Conservation (phyloP, 2,113 vertebrate genomes). For the Trinectes maculatus region DNA sequence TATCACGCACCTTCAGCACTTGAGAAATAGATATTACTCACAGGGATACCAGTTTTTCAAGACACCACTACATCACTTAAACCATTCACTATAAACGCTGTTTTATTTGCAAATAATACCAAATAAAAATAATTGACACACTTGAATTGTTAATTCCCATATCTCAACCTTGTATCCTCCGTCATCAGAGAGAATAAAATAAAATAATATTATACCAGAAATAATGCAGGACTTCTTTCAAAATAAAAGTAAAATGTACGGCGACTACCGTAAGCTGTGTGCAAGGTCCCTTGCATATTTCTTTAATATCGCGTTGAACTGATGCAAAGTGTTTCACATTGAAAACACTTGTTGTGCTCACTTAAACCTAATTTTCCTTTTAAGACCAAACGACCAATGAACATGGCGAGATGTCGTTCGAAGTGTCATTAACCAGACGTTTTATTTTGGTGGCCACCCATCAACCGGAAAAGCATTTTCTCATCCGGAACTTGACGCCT, state of each 20-base stretch:
- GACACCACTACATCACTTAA: no score
- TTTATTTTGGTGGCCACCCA: slow-evolving; percentile 28
- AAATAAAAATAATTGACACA: background rate
- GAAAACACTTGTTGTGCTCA: no score
- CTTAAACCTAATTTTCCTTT: no score
- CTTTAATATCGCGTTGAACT: no score
- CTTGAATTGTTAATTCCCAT: background rate
- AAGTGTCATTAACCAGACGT: background rate
- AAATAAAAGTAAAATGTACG: no score
- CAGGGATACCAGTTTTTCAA: no score
- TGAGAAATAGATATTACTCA: no score
- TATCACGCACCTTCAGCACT: no score
- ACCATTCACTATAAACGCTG: no score
- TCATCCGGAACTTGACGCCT: background rate
- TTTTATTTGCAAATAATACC: background rate
- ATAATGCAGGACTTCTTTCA: background rate
- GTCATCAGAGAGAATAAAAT: background rate
- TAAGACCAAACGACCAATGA: no score
- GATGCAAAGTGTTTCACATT: background rate
- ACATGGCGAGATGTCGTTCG: background rate
- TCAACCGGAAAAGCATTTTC: slow-evolving; percentile 43
- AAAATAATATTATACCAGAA: background rate
- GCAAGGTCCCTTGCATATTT: no score
- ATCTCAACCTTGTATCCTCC: slow-evolving; percentile 10
- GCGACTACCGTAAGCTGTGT: no score